Evolutionary conservation across 2,797 vertebrate species (phyloP).

Genomic region (Melopsittacus undulatus): DNA sequence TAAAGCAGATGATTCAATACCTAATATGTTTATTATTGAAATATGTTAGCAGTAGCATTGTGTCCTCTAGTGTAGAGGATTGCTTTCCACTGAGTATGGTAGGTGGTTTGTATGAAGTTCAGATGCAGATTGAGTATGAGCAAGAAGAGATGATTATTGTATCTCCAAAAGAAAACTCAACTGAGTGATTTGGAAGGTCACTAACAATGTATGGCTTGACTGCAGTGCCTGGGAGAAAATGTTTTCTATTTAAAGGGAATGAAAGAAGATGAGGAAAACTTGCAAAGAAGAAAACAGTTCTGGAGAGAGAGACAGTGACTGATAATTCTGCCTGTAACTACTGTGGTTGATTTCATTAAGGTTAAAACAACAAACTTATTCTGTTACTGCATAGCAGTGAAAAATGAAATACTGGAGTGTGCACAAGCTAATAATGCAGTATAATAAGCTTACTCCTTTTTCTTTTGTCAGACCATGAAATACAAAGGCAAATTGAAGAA

Average conservation of each 20-base stretch:
- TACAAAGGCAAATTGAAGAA: slow-evolving; percentile 90
- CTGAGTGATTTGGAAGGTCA: not conserved
- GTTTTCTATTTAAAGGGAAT: slow-evolving; percentile 4
- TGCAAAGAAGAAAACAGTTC: not conserved
- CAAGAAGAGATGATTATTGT: not conserved
- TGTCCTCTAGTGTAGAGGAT: not conserved
- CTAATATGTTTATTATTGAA: not conserved
- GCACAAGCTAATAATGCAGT: not conserved
- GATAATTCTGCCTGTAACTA: slow-evolving; percentile 13
- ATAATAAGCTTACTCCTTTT: slow-evolving; percentile 17
- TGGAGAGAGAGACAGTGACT: not conserved
- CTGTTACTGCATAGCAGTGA: slow-evolving; percentile 21
- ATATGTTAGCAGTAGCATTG: not conserved
- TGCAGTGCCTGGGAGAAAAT: slow-evolving; percentile 13
- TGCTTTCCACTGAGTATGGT: not conserved
- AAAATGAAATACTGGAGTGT: slow-evolving; percentile 35
- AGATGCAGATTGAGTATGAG: not conserved
- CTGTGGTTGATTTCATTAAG: slow-evolving; percentile 49
- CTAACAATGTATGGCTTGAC: not conserved
- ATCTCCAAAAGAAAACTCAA: not conserved
- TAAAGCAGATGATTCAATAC: not conserved
- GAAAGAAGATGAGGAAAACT: not conserved
- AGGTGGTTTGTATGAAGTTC: not conserved
- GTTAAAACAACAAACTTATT: slow-evolving; percentile 20
- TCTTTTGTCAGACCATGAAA: slow-evolving; percentile 89